Evolutionary conservation across 2,797 vertebrate species (phyloP), one percentile per base, ranked within the genome.

Genomic region (Lutjanus campechanus): DNA sequence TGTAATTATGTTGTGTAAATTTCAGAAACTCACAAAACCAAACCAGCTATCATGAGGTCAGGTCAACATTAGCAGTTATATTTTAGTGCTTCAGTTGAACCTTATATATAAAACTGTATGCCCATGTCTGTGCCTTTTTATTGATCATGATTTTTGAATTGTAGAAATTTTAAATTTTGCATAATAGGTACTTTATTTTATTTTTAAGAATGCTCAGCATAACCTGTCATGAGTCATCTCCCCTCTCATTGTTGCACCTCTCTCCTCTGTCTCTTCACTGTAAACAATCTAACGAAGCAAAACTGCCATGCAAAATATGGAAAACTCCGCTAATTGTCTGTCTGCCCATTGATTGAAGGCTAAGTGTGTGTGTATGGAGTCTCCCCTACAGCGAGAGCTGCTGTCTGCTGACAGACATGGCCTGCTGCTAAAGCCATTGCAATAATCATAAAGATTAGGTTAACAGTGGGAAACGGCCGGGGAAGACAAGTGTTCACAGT

Each of bases 371-470:
- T 84, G 76, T 73, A 75, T 87, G 83, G 67, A 55, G 73, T 85
- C 67, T 90, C 89, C 88, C 91, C 92, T 87, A 90, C 90, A 90
- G 91, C 5, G 86, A 84, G 85, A 85, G 89, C 87, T 84, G 87
- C 92, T 92, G 90, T 93, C 90, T 86, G 83, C 89, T 91, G 91
- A 92, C 90, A 93, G 91, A 91, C 89, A 87, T 49, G 80, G 81
- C 92, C 90, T 94, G 94, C 93, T 95, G 93, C 89, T 93, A 92
- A 94, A 95, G 88, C 91, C 91, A 93, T 92, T 84, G 89, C 91
- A 94, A 93, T 94, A 94, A 93, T 94, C 92, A 94, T 93, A 94
- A 93, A 94, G 92, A 93, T 92, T 93, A 95, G 89, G 88, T 90
- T 90, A 94, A 90, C 93, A 93, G 93, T 94, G 88, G 91, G 92